A percentile compares a stretch with the other conserved stretches of the same genome.
These are phyloP conservation scores for Noctua comes DNA, from an alignment of 2,888 invertebrate genomes.

Conservation along the genomic window DNA sequence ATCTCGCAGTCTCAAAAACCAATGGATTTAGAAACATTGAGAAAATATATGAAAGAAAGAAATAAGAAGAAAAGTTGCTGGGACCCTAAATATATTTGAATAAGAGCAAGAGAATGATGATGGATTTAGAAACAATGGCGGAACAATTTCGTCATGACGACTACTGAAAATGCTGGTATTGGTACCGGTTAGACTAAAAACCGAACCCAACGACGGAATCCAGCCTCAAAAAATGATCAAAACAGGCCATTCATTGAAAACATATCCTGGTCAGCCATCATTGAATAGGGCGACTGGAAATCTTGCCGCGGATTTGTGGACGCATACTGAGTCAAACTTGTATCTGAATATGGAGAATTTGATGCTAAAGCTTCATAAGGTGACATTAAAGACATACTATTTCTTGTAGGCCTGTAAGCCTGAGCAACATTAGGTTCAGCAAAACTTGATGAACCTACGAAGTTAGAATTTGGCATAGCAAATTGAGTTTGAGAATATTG, in stretches of 20 bases:
- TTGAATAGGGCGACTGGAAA: slow-evolving; percentile 68
- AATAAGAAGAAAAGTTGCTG: background rate
- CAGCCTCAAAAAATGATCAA: slow-evolving; percentile 25
- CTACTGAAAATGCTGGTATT: background rate
- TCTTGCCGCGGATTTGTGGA: slow-evolving; percentile 71
- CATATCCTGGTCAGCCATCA: slow-evolving; percentile 52
- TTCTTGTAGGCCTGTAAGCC: slow-evolving; percentile 61
- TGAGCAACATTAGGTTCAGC: slow-evolving; percentile 40
- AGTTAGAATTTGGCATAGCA: slow-evolving; percentile 64
- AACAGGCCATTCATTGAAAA: slow-evolving; percentile 62
- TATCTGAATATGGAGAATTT: slow-evolving; percentile 66
- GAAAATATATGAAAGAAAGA: background rate
- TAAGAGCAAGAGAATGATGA: background rate
- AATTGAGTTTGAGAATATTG: slow-evolving; percentile 27
- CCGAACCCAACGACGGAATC: too few relatives aligned
- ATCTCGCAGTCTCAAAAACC: background rate
- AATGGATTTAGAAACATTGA: background rate
- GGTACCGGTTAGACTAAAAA: too few relatives aligned
- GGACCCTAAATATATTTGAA: background rate
- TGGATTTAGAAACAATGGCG: background rate
- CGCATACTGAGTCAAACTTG: slow-evolving; percentile 57
- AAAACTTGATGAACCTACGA: slow-evolving; percentile 53
- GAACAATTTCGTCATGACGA: background rate
- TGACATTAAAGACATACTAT: slow-evolving; percentile 73
- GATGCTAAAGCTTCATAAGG: slow-evolving; percentile 77